Evolutionary conservation across 2,888 invertebrate genomes (phyloP).

Genomic region (Caenorhabditis doughertyi): DNA sequence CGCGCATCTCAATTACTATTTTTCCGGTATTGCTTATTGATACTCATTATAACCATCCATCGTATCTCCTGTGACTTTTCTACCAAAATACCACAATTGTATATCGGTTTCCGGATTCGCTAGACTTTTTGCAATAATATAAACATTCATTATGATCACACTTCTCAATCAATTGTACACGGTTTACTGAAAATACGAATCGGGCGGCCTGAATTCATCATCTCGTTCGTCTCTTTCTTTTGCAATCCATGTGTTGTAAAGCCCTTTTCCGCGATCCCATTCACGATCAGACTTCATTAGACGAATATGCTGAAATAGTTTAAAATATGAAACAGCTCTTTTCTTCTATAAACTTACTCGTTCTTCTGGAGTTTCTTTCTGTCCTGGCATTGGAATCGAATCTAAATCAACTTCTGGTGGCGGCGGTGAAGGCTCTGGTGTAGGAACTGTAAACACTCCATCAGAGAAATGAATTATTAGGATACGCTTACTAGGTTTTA

Average conservation of each 20-base stretch:
- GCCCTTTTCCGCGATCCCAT: slow-evolving; percentile 78
- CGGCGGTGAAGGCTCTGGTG: slow-evolving; percentile 41
- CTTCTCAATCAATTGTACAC: not conserved
- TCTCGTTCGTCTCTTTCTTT: slow-evolving; percentile 77
- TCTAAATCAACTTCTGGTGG: slow-evolving; percentile 45
- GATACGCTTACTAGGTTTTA: slow-evolving; percentile 46
- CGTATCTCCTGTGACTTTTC: too few species aligned
- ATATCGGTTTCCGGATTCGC: too few species aligned
- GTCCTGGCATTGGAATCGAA: slow-evolving; percentile 70
- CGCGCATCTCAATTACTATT: too few species aligned
- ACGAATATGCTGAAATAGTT: slow-evolving; percentile 59
- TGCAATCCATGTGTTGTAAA: slow-evolving; percentile 73
- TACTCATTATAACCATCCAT: too few species aligned
- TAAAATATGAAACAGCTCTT: not conserved
- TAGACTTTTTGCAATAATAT: too few species aligned
- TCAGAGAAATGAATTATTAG: not conserved
- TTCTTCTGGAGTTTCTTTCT: slow-evolving; percentile 63
- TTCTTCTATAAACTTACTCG: slow-evolving; percentile 20
- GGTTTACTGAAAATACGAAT: slow-evolving; percentile 63
- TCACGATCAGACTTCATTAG: slow-evolving; percentile 72
- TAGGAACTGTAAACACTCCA: slow-evolving; percentile 56
- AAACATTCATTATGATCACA: too few species aligned
- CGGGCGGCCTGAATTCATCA: slow-evolving; percentile 78
- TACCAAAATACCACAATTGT: too few species aligned
- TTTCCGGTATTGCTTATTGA: too few species aligned